Evolutionary conservation across 2,888 invertebrate species (phyloP).

Genomic region (Caenorhabditis sp.): DNA sequence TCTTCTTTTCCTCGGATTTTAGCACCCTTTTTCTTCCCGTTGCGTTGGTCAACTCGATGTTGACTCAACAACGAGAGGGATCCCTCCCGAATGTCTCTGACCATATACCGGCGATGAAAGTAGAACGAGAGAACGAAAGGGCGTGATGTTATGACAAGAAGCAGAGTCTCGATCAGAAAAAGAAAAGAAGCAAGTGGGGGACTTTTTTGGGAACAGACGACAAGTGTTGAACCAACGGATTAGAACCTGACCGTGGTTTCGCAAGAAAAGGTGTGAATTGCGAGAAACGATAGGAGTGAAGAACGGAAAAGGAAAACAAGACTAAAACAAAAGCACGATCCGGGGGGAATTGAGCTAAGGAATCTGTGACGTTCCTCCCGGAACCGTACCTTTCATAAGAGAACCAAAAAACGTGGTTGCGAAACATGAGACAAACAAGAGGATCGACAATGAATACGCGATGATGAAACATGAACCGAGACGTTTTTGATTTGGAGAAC

Average conservation of each 20-base stretch:
- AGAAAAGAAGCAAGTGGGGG: conserved; percentile 25
- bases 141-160: conserved; percentile 67
- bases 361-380: conserved; percentile 26
- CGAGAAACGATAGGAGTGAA: conserved; percentile 17
- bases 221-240: conserved; percentile 58
- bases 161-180: conserved; percentile 31
- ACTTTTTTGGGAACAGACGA: conserved; percentile 45
- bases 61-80: conserved; percentile 58
- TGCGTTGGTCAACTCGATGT: conserved; percentile 49
- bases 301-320: neutral
- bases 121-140: conserved; percentile 39
- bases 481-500: conserved; percentile 1
- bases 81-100: conserved; percentile 47
- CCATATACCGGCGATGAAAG: conserved; percentile 59
- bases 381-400: conserved; percentile 6
- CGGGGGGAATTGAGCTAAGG: conserved; percentile 10
- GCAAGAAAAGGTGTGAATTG: conserved; percentile 46
- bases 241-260: conserved; percentile 43
- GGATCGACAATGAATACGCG: neutral
- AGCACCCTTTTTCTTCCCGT: conserved; percentile 44
- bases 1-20: conserved; percentile 43
- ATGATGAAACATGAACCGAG: conserved; percentile 22
- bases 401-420: conserved; percentile 3
- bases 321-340: conserved; percentile 25
- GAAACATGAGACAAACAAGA: conserved; percentile 20